Evolutionary conservation across 2,888 invertebrate genomes (phyloP).

Genomic region (Fragum whitleyi): DNA sequence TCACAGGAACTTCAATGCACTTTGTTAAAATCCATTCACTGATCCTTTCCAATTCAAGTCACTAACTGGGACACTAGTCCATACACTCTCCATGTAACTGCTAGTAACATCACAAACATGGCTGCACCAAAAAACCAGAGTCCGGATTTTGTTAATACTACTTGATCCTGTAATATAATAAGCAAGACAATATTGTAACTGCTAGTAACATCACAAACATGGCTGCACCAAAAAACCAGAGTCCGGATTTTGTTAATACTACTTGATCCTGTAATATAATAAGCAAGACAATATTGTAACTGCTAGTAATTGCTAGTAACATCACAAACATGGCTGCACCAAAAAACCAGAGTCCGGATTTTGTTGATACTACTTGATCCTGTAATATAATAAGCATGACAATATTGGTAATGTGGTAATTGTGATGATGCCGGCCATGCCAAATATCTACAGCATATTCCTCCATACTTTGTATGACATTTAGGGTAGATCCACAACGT

Average conservation of each 20-base stretch:
- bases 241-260: constrained; percentile 49
- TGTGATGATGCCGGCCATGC: no score
- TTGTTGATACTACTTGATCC: constrained; percentile 52
- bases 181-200: constrained; percentile 36
- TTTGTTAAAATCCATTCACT: background rate
- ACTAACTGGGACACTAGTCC: constrained; percentile 51
- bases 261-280: constrained; percentile 55
- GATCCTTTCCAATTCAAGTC: constrained; percentile 18
- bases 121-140: constrained; percentile 60
- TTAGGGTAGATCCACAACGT: no score
- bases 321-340: constrained; percentile 60
- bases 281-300: no score
- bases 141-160: constrained; percentile 53
- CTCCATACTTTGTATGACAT: no score
- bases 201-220: constrained; percentile 62
- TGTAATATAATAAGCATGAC: no score
- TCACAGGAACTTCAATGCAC: no score
- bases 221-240: constrained; percentile 60
- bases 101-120: constrained; percentile 59
- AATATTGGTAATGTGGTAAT: background rate
- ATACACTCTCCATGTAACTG: constrained; percentile 62
- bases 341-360: constrained; percentile 60
- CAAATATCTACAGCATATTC: no score
- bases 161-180: constrained; percentile 53
- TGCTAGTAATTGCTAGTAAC: constrained; percentile 60